Percentiles rank a stretch among this genome's conserved stretches.
phyloP scores from a whole-genome alignment of 2,797 vertebrate species.

The Gephyroberyx darwinii region DNA sequence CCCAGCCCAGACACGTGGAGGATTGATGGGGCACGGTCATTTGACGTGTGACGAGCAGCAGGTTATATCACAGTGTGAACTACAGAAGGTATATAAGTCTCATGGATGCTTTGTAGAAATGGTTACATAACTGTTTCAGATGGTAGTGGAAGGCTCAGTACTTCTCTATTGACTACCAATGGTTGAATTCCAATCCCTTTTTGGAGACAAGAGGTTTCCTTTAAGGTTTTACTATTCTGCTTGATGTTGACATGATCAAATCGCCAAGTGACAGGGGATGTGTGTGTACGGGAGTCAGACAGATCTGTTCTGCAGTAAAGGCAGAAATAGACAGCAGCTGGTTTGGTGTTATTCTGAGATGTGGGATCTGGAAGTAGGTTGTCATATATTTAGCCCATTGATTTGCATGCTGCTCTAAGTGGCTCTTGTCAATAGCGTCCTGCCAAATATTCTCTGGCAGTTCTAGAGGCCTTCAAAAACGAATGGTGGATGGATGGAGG shows the following conservation, averaged over 20 bases:
- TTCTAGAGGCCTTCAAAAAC: conserved; percentile 38
- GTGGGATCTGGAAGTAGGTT: conserved; percentile 66
- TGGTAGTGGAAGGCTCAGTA: conserved; percentile 23
- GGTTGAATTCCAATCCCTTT: conserved; percentile 18
- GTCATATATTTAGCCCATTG: conserved; percentile 73
- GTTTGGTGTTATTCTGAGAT: conserved; percentile 64
- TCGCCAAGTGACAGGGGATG: conserved; percentile 1
- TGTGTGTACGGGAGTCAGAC: conserved; percentile 21
- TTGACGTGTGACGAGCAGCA: conserved; percentile 42
- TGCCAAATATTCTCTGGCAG: conserved; percentile 35
- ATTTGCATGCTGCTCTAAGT: conserved; percentile 54
- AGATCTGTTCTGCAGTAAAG: conserved; percentile 26
- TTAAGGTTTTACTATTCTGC: neutral
- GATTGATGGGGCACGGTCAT: conserved; percentile 34
- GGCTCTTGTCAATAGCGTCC: conserved; percentile 37
- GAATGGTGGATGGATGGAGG: conserved; percentile 22
- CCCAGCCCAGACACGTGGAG: neutral
- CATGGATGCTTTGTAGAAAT: conserved; percentile 37
- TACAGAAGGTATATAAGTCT: conserved; percentile 30
- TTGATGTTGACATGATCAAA: conserved; percentile 35
- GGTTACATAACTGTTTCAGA: conserved; percentile 65
- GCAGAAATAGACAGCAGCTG: conserved; percentile 68
- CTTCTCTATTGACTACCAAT: conserved; percentile 13
- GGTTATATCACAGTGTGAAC: conserved; percentile 13
- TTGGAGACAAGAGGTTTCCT: conserved; percentile 13